Evolutionary conservation across 2,797 vertebrate genomes (phyloP), one percentile per base, ranked within the genome.

Genomic region (Microchirus variegatus): DNA sequence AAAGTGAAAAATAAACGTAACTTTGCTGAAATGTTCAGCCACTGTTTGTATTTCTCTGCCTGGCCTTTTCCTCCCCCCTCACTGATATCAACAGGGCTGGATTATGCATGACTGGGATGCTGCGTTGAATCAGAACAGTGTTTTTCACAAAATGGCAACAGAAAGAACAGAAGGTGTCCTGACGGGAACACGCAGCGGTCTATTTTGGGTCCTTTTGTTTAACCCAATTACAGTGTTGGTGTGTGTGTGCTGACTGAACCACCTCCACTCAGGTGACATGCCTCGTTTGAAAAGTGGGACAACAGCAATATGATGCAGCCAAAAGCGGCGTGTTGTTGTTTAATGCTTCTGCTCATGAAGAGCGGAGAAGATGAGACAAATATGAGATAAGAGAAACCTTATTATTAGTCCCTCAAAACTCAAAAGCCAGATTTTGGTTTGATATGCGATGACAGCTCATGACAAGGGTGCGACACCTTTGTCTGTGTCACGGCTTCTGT

Each of bases 161-260:
- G 54, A 56, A 79, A 59, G 57, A 78, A 48, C 55, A 54, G 63
- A 59, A 60, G 53, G 57, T 45, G 46, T 68, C 60, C 73, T 73
- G 51, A 43, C 77, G 76, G 76, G 71, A 77, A 60, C 40, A 45
- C 65, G 63, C 73, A 75, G 80, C 55, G 35, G 70, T 72, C 82
- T 87, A 87, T 89, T 91, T 88, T 74, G 37, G 69, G 76, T 67
- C 62, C 82, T 85, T 84, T 77, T 83, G 75, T 91, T 88, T 90
- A 85, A 90, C 85, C 90, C 85, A 87, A 81, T 90, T 91, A 85
- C 73, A 49, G 49, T 43, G 71, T 67, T 57, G 48, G 57, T 15
- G 52, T 35, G 57, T 15, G 52, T 35, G 56, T 60, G 31, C 64
- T 14, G 75, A 66, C 64, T 78, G 82, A 67, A 70, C 59, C 67